Conservation (phyloP, 2,797 vertebrate species). For the Semaprochilodus insignis region DNA sequence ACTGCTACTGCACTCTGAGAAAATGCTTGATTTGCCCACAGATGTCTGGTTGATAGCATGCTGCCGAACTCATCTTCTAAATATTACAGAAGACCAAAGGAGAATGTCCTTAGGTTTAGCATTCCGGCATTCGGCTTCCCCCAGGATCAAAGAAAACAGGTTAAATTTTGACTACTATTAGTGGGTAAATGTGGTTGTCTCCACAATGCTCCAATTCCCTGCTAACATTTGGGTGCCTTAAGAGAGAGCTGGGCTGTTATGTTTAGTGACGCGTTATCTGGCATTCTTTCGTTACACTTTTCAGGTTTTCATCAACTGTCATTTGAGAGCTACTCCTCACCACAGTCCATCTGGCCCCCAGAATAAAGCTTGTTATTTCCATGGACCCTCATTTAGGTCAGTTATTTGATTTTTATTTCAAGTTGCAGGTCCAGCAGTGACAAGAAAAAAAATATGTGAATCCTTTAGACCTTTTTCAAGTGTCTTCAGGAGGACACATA, state of each 20-base stretch:
- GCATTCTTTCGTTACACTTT: slow-evolving; percentile 5
- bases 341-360: slow-evolving; percentile 20
- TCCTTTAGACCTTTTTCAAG: no score
- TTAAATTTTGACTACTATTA: slow-evolving; percentile 3
- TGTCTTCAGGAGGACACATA: no score
- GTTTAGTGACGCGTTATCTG: neutral
- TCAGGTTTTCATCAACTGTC: slow-evolving; percentile 71
- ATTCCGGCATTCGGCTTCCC: slow-evolving; percentile 62
- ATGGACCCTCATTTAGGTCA: slow-evolving; percentile 64
- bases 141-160: slow-evolving; percentile 45
- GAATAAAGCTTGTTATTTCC: slow-evolving; percentile 68
- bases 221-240: neutral
- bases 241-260: neutral
- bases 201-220: neutral
- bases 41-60: slow-evolving; percentile 66
- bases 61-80: slow-evolving; percentile 62
- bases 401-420: neutral
- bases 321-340: slow-evolving; percentile 56
- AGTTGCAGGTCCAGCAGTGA: neutral
- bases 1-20: neutral
- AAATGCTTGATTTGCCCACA: slow-evolving; percentile 25
- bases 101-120: slow-evolving; percentile 63
- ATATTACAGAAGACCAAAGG: slow-evolving; percentile 54
- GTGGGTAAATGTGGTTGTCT: neutral
- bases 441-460: no score